phyloP scores from a whole-genome alignment of 1,140 invertebrate genomes.

The Polyergus mexicanus region DNA sequence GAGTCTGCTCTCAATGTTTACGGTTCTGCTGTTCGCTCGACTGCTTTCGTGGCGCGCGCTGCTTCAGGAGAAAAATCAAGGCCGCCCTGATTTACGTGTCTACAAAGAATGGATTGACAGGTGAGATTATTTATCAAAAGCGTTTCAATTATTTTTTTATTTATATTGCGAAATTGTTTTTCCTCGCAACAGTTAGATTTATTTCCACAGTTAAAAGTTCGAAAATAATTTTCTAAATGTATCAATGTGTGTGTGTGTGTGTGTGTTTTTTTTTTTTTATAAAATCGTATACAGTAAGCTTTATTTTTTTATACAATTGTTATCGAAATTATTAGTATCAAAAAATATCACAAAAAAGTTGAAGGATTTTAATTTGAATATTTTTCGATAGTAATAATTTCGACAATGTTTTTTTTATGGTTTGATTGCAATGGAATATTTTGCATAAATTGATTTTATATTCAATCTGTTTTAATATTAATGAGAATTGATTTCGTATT shows the following conservation, averaged over 20 bases:
- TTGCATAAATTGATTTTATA: neutral
- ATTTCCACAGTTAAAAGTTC: neutral
- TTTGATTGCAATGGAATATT: neutral
- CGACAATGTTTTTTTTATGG: neutral
- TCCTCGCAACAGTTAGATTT: neutral
- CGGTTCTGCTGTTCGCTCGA: constrained; percentile 44
- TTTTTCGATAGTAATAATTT: constrained; percentile 13
- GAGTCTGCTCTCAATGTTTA: constrained; percentile 71
- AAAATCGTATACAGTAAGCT: neutral
- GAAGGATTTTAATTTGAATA: neutral
- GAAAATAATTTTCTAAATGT: constrained; percentile 5
- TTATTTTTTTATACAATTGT: neutral
- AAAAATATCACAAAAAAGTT: neutral
- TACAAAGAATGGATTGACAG: neutral
- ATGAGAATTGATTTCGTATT: too few relatives aligned
- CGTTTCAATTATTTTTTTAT: constrained; percentile 3
- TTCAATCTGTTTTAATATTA: too few relatives aligned
- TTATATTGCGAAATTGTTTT: neutral
- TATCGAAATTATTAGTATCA: neutral
- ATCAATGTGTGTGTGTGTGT: too few relatives aligned
- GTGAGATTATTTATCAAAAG: neutral
- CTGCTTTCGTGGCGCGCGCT: constrained; percentile 7
- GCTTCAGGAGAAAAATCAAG: constrained; percentile 41
- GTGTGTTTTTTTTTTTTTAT: neutral
- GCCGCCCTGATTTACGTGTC: neutral